Evolutionary conservation across 2,888 invertebrate genomes (phyloP).

Genomic region (Drosophila lutescens): DNA sequence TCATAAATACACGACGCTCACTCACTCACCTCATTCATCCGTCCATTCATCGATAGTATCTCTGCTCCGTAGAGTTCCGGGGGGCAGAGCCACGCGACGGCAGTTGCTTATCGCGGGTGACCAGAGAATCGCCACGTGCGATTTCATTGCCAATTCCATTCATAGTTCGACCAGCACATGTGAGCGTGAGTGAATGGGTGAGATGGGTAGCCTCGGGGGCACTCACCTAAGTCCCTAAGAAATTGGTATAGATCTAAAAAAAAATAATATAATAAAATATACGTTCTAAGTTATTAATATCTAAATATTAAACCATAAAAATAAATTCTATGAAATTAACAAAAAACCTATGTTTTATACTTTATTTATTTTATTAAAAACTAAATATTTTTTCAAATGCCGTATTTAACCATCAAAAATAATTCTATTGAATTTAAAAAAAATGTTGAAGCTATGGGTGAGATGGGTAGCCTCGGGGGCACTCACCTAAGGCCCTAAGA

Average conservation of each 20-base stretch:
- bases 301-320: no score
- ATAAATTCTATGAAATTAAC: no score
- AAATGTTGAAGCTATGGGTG: neutral
- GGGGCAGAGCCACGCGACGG: conserved; percentile 70
- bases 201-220: neutral
- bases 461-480: neutral
- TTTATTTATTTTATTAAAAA: no score
- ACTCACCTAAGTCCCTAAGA: neutral
- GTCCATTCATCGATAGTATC: conserved; percentile 33
- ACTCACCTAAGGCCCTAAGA: neutral
- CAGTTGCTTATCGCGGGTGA: conserved; percentile 84
- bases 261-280: no score
- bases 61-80: conserved; percentile 21
- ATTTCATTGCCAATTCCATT: conserved; percentile 58
- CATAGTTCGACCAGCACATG: conserved; percentile 57
- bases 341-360: no score
- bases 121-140: conserved; percentile 74
- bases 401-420: no score
- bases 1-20: conserved; percentile 65
- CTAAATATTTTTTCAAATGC: no score
- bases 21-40: conserved; percentile 24
- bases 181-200: conserved; percentile 3
- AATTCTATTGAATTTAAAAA: no score
- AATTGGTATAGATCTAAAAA: no score
- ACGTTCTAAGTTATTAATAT: no score